A percentile compares a stretch with the other conserved stretches of the same genome.
Evolutionary conservation across 2,888 invertebrate genomes (phyloP).

Genomic region (Agriopis leucophaearia): DNA sequence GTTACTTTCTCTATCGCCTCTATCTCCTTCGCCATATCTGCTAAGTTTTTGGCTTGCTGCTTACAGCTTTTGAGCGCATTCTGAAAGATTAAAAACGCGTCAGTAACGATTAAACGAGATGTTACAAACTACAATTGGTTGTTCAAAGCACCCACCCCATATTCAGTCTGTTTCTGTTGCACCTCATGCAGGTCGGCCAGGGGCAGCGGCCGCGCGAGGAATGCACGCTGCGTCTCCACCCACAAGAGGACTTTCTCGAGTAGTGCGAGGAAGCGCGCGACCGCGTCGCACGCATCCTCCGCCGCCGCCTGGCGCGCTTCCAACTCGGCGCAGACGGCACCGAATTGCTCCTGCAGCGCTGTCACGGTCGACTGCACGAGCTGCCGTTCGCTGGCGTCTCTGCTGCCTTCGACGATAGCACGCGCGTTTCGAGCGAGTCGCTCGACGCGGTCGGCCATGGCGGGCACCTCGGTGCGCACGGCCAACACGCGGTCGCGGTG

Average conservation of each 20-base stretch:
- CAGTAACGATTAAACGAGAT: neutral
- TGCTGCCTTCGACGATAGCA: constrained; percentile 92
- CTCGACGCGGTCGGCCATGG: constrained; percentile 91
- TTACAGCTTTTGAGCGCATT: constrained; percentile 96
- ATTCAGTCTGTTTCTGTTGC: constrained; percentile 94
- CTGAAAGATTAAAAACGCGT: constrained; percentile 73
- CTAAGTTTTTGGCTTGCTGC: constrained; percentile 93
- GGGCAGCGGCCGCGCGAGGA: constrained; percentile 92
- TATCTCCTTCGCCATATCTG: constrained; percentile 96
- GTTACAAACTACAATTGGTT: neutral
- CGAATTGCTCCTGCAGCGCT: constrained; percentile 92
- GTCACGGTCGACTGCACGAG: constrained; percentile 91
- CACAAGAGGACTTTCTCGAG: constrained; percentile 93
- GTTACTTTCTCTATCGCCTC: constrained; percentile 94
- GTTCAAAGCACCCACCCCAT: constrained; percentile 87
- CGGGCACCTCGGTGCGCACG: constrained; percentile 91
- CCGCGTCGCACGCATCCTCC: constrained; percentile 95
- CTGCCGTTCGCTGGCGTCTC: constrained; percentile 91
- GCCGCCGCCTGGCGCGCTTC: constrained; percentile 94
- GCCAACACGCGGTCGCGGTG: constrained; percentile 92
- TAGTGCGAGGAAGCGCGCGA: constrained; percentile 94
- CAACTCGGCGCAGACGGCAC: constrained; percentile 91
- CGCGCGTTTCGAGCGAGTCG: constrained; percentile 92
- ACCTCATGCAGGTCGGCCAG: constrained; percentile 93
- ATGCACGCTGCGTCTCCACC: constrained; percentile 93